Evolutionary conservation across 2,888 invertebrate genomes (phyloP).

Genomic region (Caenorhabditis sp.): DNA sequence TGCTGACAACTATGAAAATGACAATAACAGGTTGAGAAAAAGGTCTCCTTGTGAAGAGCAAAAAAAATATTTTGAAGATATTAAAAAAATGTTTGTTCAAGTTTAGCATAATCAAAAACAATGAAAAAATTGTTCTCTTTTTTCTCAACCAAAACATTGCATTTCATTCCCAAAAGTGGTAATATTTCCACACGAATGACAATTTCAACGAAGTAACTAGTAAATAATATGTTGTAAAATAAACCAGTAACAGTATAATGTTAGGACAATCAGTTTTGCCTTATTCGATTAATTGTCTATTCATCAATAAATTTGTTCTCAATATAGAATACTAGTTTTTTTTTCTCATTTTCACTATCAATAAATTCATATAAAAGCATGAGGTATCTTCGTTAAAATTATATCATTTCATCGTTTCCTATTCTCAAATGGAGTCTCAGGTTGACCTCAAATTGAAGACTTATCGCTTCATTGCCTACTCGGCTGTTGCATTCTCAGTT

Average conservation of each 20-base stretch:
- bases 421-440: slow-evolving; percentile 18
- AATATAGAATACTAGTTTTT: neutral
- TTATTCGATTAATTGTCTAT: neutral
- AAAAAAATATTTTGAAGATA: no score
- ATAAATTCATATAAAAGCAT: slow-evolving; percentile 7
- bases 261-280: neutral
- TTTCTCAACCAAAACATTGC: no score
- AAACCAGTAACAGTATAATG: neutral
- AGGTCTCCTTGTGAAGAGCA: no score
- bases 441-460: slow-evolving; percentile 11
- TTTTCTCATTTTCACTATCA: neutral
- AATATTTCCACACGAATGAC: neutral
- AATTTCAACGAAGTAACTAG: neutral
- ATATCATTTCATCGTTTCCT: no score
- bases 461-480: slow-evolving; percentile 22
- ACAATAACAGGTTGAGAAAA: no score
- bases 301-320: neutral
- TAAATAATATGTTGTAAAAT: neutral
- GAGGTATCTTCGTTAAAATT: neutral
- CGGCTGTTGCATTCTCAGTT: slow-evolving; percentile 18
- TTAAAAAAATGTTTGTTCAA: no score
- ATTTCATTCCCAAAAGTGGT: neutral
- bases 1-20: no score
- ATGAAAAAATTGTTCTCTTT: no score
- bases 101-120: no score